Conservation (phyloP, 2,888 invertebrate species). For the Branchipolynoe longqiensis region DNA sequence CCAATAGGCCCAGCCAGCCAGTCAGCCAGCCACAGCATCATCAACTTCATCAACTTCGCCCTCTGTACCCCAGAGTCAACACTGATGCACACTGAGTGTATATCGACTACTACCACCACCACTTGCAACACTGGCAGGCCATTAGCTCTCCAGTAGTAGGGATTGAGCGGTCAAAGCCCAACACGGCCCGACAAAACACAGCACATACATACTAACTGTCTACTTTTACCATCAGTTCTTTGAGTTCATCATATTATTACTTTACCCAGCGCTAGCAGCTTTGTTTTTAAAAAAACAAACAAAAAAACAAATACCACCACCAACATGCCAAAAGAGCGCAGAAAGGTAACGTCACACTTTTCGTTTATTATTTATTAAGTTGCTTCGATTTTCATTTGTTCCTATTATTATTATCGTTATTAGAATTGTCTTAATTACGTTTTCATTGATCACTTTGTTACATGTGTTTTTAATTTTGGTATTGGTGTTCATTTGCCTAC, state of each 20-base stretch:
- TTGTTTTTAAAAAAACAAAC: slow-evolving; percentile 1
- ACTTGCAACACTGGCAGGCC: neutral
- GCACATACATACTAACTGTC: slow-evolving; percentile 52
- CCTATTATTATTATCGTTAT: slow-evolving; percentile 2
- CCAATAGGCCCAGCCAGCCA: neutral
- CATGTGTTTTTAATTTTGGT: slow-evolving; percentile 37
- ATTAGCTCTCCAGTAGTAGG: slow-evolving; percentile 4
- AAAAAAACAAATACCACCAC: slow-evolving; percentile 12
- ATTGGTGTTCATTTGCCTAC: slow-evolving; percentile 51
- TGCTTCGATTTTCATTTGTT: slow-evolving; percentile 38
- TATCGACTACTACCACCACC: neutral
- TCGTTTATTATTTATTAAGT: slow-evolving; percentile 51
- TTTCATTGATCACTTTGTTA: slow-evolving; percentile 6
- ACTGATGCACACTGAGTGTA: neutral
- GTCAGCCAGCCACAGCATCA: neutral
- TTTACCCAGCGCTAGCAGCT: slow-evolving; percentile 52
- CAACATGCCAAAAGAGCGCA: slow-evolving; percentile 55
- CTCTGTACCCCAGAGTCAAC: neutral
- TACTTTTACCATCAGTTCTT: slow-evolving; percentile 53
- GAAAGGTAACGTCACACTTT: slow-evolving; percentile 56
- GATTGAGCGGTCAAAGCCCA: neutral
- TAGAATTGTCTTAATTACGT: slow-evolving; percentile 12
- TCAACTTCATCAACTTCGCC: neutral
- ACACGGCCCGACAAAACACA: neutral
- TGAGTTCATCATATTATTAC: slow-evolving; percentile 55